Evolutionary conservation across 1,140 invertebrate species (phyloP).

Genomic region (Leguminivora glycinivorella): DNA sequence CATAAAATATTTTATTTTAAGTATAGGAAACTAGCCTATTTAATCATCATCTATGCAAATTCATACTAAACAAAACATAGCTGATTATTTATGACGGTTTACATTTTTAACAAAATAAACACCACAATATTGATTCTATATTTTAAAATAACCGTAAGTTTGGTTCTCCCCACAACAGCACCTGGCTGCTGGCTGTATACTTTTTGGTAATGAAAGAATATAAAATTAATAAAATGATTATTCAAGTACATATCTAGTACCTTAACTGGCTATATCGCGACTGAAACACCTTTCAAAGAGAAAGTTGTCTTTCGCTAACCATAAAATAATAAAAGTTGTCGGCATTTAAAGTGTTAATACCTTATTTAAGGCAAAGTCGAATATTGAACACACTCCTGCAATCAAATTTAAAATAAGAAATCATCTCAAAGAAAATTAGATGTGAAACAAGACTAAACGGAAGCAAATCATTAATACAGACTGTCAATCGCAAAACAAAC

Average conservation of each 20-base stretch:
- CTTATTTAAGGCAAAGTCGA: neutral
- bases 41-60: no score
- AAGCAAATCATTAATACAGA: neutral
- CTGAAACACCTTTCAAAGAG: neutral
- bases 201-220: no score
- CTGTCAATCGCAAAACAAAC: neutral
- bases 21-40: no score
- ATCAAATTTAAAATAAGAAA: constrained; percentile 15
- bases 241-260: neutral
- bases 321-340: constrained; percentile 17
- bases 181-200: no score
- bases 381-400: neutral
- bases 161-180: no score
- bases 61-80: no score
- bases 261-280: neutral
- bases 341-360: neutral
- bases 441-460: neutral
- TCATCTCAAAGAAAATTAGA: constrained; percentile 2
- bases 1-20: no score
- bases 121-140: no score
- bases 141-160: no score
- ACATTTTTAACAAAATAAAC: no score
- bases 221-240: no score
- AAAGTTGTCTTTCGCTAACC: constrained; percentile 14
- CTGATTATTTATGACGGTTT: no score